Base-by-base conservation (phyloP, 2,888 invertebrate genomes). In the Philaethria dido region DNA sequence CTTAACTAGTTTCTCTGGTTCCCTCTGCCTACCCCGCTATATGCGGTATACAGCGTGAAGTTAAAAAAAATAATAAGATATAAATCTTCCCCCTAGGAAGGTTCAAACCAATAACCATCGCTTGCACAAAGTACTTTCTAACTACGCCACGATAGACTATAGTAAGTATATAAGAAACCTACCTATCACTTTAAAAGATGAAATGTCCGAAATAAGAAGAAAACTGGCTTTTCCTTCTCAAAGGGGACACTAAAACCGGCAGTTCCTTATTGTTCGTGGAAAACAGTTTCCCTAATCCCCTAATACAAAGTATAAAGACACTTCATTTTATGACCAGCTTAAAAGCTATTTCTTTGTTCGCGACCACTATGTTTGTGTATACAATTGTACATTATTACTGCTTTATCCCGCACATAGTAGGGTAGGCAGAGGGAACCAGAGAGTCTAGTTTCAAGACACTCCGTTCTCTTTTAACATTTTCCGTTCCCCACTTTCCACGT, bases 241-340 rank as follows among this genome's bases (percentile, higher is more conserved):
- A 59, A 29, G 48, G 45, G 48, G 29, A 65, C 50, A 33, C 50
- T 60, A 44, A 65, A 50, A 65, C 42, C 50, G 25, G 18, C 44
- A 33, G 63, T 68, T 55, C 55, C 68, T 57, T 66, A 70, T 66
- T 68, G 63, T 68, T 55, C 63, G 54, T 59, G 47, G 62, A 57
- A 52, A 68, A 52, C 70, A 66, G 62, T 69, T 69, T 68, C 61
- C 61, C 63, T 66, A 68, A 68, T 68, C 62, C 63, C 68, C 63
- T 61, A 57, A 70, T 70, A 70, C 70, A 68, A 66, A 68, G 66
- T 68, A 68, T 70, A 63, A 68, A 66, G 70, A 66, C 70, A 70
- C 70, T 74, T 69, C 67, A 70, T 69, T 72, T 69, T 66, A 68
- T 48, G 61, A 63, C 55, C 50, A 67, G 44, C 65, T 67, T 63